Base-by-base conservation (phyloP, 2,113 vertebrate genomes). In the Ctenomys sociabilis region DNA sequence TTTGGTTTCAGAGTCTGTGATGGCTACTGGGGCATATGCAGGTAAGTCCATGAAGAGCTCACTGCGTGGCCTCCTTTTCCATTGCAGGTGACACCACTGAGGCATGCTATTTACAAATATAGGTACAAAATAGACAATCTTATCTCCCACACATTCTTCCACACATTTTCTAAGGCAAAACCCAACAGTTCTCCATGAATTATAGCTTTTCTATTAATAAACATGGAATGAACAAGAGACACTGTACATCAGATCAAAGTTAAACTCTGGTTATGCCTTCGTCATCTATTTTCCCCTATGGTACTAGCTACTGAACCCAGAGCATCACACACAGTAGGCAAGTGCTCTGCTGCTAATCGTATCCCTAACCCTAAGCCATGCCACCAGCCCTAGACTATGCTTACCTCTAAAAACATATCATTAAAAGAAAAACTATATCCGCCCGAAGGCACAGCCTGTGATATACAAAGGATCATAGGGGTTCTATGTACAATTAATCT, bases 401-500 rank as follows among this genome's bases (percentile, higher is more conserved):
- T 32, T 82, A 86, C 32, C 61, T 14, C 40, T 63, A 40, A 80
- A 93, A 88, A 64, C 26, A 28, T 19, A 32, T 16, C 12, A 73
- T 85, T 68, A 85, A 80, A 90, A 90, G 78, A 78, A 86, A 95
- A 92, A 75, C 2, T 12, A 32, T 70, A n/a, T 70, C 35, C 37
- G 17, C 35, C 32, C 40, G 19, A 95, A 85, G n/a, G 22, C 13
- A 43, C 2, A 63, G 43, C 40, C 8, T 49, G 70, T 2, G 80
- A 7, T 80, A 59, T 72, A 73, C 70, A 22, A 82, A 92, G 40
- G 32, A 35, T 87, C 43, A 81, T 21, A 32, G 78, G 64, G 77
- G 70, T 54, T 86, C 37, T 87, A 59, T 24, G 21, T 7, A 57
- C 43, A 40, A 19, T n/a, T 63, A 90, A 14, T 88, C 63, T 86